These are phyloP conservation scores for Natator depressus DNA, from an alignment of 2,113 vertebrate species.

Conservation along the genomic window DNA sequence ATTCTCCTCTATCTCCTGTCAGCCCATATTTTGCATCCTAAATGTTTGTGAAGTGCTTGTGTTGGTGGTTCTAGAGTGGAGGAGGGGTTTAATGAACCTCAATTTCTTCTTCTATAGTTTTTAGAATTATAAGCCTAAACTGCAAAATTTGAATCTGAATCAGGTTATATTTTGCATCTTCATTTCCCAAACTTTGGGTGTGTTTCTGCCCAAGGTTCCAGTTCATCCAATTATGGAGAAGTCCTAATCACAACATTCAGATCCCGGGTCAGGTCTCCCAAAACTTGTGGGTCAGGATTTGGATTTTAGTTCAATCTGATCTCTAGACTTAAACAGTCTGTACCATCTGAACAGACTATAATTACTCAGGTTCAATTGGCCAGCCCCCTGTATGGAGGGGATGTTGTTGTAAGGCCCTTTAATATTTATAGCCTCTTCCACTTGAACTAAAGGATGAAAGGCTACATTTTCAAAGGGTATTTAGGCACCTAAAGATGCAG, in stretches of 20 bases:
- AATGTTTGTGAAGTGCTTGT: conserved; percentile 14
- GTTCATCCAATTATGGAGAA: neutral
- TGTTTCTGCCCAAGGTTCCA: neutral
- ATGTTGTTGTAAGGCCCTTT: accelerated
- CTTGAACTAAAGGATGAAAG: neutral
- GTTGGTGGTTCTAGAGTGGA: conserved; percentile 18
- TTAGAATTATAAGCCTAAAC: neutral
- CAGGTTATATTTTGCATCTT: neutral
- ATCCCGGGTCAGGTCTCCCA: neutral
- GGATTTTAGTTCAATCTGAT: neutral
- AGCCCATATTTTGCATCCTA: conserved; percentile 51
- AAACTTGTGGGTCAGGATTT: accelerated
- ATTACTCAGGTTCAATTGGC: neutral
- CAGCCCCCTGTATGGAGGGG: neutral
- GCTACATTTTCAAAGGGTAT: neutral
- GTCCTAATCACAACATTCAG: neutral
- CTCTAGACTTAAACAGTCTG: neutral
- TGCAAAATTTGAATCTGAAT: neutral
- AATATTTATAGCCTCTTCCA: neutral
- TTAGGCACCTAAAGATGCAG: neutral
- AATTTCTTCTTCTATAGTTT: neutral
- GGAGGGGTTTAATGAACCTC: conserved; percentile 66
- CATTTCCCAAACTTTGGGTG: neutral
- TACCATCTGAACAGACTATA: neutral
- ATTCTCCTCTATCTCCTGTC: conserved; percentile 39